Conservation (phyloP, 1,140 invertebrate genomes). For the Caenorhabditis briggsae region DNA sequence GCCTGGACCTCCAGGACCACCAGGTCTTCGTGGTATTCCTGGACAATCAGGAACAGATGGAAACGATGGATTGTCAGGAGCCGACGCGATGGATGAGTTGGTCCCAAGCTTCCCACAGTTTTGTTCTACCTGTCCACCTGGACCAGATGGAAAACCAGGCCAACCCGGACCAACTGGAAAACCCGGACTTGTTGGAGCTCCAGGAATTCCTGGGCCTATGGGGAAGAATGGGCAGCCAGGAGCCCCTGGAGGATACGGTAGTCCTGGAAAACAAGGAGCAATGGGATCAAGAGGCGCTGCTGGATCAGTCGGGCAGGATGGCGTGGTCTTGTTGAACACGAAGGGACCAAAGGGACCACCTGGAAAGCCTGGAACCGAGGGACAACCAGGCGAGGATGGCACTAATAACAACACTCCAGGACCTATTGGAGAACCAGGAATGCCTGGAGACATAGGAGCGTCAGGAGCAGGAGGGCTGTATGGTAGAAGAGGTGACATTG, state of each 20-base stretch:
- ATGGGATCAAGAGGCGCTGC: constrained; percentile 14
- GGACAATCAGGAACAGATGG: constrained; percentile 6
- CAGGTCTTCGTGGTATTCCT: constrained; percentile 2
- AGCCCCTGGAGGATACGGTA: constrained; percentile 45
- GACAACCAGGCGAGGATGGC: constrained; percentile 12
- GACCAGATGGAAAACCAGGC: constrained; percentile 39
- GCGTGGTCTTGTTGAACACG: constrained; percentile 6
- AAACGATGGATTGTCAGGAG: constrained; percentile 19
- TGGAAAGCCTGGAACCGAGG: constrained; percentile 30
- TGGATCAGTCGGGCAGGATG: constrained; percentile 33
- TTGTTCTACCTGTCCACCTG: constrained; percentile 36
- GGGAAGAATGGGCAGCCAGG: constrained; percentile 45
- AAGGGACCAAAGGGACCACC: constrained; percentile 29
- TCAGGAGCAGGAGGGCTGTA: not conserved
- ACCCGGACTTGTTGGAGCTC: constrained; percentile 17
- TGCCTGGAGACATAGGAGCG: not conserved
- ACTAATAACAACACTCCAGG: constrained; percentile 18
- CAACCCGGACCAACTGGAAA: constrained; percentile 19
- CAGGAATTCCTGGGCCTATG: constrained; percentile 45
- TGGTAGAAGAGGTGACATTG: constrained; percentile 12
- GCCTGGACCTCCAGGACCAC: constrained; percentile 14
- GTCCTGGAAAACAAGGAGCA: constrained; percentile 42
- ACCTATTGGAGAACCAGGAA: not conserved
- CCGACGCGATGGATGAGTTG: constrained; percentile 22
- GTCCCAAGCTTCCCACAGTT: not conserved